These are phyloP conservation scores for Crocodylus rhombifer DNA, from an alignment of 2,797 vertebrate genomes.

Conservation along the genomic window DNA sequence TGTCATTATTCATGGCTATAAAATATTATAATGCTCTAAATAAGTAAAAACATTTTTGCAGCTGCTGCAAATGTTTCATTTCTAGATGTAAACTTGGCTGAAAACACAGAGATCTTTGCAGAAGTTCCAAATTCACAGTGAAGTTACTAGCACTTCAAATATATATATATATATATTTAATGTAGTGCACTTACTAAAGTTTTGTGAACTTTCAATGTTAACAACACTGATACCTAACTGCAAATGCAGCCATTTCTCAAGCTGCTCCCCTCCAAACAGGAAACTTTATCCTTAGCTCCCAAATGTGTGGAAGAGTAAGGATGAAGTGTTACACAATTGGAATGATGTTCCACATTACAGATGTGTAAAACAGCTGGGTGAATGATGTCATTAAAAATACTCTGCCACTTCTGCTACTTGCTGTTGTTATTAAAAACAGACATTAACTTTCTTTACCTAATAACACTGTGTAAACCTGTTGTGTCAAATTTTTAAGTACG, in stretches of 20 bases:
- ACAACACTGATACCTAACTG: slow-evolving; percentile 32
- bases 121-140: slow-evolving; percentile 64
- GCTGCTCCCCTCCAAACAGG: slow-evolving; percentile 29
- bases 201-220: neutral
- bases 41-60: slow-evolving; percentile 81
- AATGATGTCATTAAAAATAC: slow-evolving; percentile 88
- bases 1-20: slow-evolving; percentile 75
- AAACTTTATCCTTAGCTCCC: slow-evolving; percentile 64
- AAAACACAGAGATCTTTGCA: neutral
- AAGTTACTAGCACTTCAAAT: slow-evolving; percentile 68
- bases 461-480: slow-evolving; percentile 56
- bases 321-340: slow-evolving; percentile 80
- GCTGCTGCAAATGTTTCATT: slow-evolving; percentile 73
- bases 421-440: slow-evolving; percentile 93
- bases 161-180: neutral
- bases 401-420: slow-evolving; percentile 92
- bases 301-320: slow-evolving; percentile 67
- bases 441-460: slow-evolving; percentile 69
- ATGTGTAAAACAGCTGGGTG: slow-evolving; percentile 90
- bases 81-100: slow-evolving; percentile 62
- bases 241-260: slow-evolving; percentile 26
- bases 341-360: slow-evolving; percentile 69
- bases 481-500: slow-evolving; percentile 52
- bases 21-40: slow-evolving; percentile 78
- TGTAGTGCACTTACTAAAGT: neutral